Conservation (phyloP, 2,888 invertebrate species). For the Meiosimyza platycephala region DNA sequence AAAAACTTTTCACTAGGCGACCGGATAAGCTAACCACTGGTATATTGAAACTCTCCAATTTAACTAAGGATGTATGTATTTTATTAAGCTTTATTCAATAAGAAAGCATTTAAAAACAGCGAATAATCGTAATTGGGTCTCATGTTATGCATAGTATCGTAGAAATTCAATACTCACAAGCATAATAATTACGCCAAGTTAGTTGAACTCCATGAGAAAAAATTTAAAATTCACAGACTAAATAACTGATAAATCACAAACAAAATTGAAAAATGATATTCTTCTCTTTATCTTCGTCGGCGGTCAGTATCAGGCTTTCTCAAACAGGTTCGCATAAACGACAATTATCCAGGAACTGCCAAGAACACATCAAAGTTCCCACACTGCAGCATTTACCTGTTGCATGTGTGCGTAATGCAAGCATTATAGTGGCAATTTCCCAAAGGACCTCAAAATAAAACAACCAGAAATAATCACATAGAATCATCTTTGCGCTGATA, state of each 20-base stretch:
- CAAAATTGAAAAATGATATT: slow-evolving; percentile 26
- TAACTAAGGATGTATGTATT: too few relatives aligned
- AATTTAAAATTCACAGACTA: neutral
- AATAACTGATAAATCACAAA: slow-evolving; percentile 17
- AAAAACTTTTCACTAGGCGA: too few relatives aligned
- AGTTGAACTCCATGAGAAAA: slow-evolving; percentile 23
- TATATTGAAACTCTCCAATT: too few relatives aligned
- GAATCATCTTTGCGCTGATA: slow-evolving; percentile 2
- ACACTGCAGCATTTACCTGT: slow-evolving; percentile 25
- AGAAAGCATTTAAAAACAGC: too few relatives aligned
- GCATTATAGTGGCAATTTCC: slow-evolving; percentile 2
- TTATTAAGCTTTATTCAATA: too few relatives aligned
- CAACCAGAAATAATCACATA: slow-evolving; percentile 16
- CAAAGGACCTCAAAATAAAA: neutral
- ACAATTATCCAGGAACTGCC: neutral
- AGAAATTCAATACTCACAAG: slow-evolving; percentile 12
- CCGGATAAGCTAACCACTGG: too few relatives aligned
- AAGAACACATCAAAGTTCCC: slow-evolving; percentile 16
- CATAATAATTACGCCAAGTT: neutral
- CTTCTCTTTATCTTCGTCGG: neutral
- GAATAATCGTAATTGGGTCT: too few relatives aligned
- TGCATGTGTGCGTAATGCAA: neutral
- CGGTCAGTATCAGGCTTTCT: too few relatives aligned
- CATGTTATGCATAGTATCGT: too few relatives aligned
- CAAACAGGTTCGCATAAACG: neutral